Evolutionary conservation across 2,797 vertebrate species (phyloP), one percentile per base, ranked within the genome.

Genomic region (Ctenochaetus hawaiiensis): DNA sequence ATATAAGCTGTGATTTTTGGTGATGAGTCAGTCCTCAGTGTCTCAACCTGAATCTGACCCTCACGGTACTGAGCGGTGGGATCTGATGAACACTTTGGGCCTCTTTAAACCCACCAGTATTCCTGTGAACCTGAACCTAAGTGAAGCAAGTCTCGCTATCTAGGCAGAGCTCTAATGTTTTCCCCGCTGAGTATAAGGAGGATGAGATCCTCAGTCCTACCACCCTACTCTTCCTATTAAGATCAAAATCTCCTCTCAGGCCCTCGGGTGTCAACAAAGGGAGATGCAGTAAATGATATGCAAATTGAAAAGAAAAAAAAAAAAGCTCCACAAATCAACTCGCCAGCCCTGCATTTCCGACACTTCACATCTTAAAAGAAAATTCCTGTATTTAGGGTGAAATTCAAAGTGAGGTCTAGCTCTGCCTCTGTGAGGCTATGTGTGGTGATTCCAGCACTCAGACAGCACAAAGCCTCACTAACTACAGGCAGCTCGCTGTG

Each of bases 201-300:
- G 91, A 92, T 90, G 89, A 92, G 87, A 88, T 94, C 88, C 91
- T 87, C 91, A 94, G 90, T 91, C 90, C 89, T 93, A 93, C 93
- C 93, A 92, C 92, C 93, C 93, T 91, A 94, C 93, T 93, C 93
- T 94, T 94, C 93, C 91, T 93, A 92, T 94, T 93, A 94, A 95
- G 94, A 96, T 95, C 92, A 94, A 94, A 94, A 95, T 95, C 92
- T 95, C 86, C 85, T 90, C 91, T 80, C 72, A 89, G 91, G 92
- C 94, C 95, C 95, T 93, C 92, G 92, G 94, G 94, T 95, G 93
- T 95, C 95, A 95, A 95, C 93, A 96, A 94, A 94, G 89, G 77
- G 87, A 95, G 95, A 96, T 95, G 94, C 93, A 94, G 93, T 93
- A 95, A 95, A 95, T 94, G 94, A 96, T 96, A 96, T 95, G 95